phyloP scores from a whole-genome alignment of 2,888 invertebrate genomes.

The Euzophera pinguis region DNA sequence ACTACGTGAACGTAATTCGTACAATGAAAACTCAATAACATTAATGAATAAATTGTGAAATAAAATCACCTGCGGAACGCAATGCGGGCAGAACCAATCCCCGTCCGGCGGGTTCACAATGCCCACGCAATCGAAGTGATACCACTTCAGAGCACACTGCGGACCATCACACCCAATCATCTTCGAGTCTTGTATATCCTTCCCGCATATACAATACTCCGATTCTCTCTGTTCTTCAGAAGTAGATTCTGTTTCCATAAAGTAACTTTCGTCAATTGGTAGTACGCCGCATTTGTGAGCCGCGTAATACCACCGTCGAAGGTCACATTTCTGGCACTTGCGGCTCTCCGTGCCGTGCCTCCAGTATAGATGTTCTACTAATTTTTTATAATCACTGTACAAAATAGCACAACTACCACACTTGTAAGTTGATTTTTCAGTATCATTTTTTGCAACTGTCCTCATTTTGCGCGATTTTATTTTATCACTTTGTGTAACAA shows the following conservation, averaged over 20 bases:
- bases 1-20: background rate
- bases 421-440: conserved; percentile 28
- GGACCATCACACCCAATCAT: conserved; percentile 62
- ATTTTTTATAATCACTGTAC: conserved; percentile 46
- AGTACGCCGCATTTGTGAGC: conserved; percentile 51
- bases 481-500: background rate
- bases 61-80: conserved; percentile 31
- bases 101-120: conserved; percentile 46
- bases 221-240: conserved; percentile 30
- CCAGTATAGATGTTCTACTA: conserved; percentile 61
- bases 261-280: conserved; percentile 40
- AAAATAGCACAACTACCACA: conserved; percentile 48
- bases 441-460: conserved; percentile 2
- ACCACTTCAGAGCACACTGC: conserved; percentile 49
- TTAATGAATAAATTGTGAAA: conserved; percentile 1
- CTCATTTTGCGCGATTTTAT: conserved; percentile 12
- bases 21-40: conserved; percentile 3
- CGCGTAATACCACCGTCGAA: conserved; percentile 52
- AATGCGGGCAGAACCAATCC: conserved; percentile 54
- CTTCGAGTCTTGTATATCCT: conserved; percentile 33
- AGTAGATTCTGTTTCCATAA: conserved; percentile 18
- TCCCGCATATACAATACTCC: conserved; percentile 50
- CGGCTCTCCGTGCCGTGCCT: conserved; percentile 57
- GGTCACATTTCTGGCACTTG: conserved; percentile 41
- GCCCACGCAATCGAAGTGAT: conserved; percentile 55